A percentile compares a stretch with the other conserved stretches of the same genome.
Conservation (phyloP, 2,888 invertebrate genomes). For the Graphium colonna region DNA sequence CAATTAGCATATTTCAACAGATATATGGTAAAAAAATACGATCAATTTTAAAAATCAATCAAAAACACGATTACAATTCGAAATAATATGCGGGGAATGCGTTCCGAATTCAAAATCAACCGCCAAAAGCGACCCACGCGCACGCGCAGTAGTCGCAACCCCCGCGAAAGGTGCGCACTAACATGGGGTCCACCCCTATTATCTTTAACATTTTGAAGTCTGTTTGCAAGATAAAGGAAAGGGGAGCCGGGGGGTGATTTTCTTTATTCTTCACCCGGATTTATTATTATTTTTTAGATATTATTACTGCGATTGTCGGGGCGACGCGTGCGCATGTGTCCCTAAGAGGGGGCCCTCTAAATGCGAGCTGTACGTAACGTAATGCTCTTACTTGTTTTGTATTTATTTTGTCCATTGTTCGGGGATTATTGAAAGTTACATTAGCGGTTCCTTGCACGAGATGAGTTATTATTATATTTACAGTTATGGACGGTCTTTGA, state of each 20-base stretch:
- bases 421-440: constrained; percentile 68
- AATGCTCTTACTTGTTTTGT: constrained; percentile 70
- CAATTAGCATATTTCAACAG: too few species aligned
- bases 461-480: constrained; percentile 42
- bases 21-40: too few species aligned
- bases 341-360: constrained; percentile 54
- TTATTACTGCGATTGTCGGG: constrained; percentile 75
- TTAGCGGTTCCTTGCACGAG: constrained; percentile 48
- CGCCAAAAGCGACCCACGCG: constrained; percentile 53
- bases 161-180: constrained; percentile 71
- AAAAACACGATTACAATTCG: neutral
- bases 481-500: too few species aligned
- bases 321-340: constrained; percentile 77
- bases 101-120: constrained; percentile 67
- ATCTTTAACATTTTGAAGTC: constrained; percentile 78
- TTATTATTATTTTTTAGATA: constrained; percentile 81
- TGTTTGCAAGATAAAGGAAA: constrained; percentile 79
- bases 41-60: too few species aligned
- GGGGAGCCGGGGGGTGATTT: constrained; percentile 75
- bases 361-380: constrained; percentile 47
- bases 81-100: constrained; percentile 31
- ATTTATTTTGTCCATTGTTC: constrained; percentile 56
- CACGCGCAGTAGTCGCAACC: constrained; percentile 41
- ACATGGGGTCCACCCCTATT: constrained; percentile 73
- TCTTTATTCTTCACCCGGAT: constrained; percentile 79